These are phyloP conservation scores for Euproctis similis DNA, from an alignment of 2,888 invertebrate species.

Conservation along the genomic window DNA sequence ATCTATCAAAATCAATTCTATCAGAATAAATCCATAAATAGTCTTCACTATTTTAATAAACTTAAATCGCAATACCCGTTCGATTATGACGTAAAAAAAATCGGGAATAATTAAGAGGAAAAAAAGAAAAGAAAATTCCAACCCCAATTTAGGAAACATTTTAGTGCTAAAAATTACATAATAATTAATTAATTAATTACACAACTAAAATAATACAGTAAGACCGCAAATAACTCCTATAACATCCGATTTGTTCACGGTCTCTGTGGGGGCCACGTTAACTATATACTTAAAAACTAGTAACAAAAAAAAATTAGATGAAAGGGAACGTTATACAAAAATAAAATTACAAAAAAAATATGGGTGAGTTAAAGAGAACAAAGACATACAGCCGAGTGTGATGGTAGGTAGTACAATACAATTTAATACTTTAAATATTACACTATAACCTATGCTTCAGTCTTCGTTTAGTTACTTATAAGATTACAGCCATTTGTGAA, in stretches of 20 bases:
- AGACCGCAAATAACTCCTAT: conserved; percentile 15
- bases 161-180: conserved; percentile 14
- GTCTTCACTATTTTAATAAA: no score
- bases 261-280: conserved; percentile 4
- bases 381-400: conserved; percentile 44
- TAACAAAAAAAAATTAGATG: conserved; percentile 23
- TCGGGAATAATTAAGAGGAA: neutral
- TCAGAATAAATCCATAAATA: no score
- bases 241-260: conserved; percentile 13
- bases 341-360: conserved; percentile 2
- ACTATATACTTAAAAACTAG: conserved; percentile 17
- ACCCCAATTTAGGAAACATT: conserved; percentile 21
- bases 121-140: conserved; percentile 15
- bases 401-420: conserved; percentile 49
- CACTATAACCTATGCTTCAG: conserved; percentile 70
- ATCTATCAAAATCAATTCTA: no score
- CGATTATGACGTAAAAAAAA: no score
- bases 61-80: no score
- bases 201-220: conserved; percentile 22
- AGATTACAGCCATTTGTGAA: conserved; percentile 58
- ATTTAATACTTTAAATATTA: conserved; percentile 66
- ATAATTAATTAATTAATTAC: conserved; percentile 27
- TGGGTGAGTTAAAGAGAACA: conserved; percentile 29
- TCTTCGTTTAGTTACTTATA: conserved; percentile 68
- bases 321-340: conserved; percentile 20